A percentile compares a stretch with the other conserved stretches of the same genome.
phyloP scores from a whole-genome alignment of 2,113 vertebrate species.

The Spea bombifrons region DNA sequence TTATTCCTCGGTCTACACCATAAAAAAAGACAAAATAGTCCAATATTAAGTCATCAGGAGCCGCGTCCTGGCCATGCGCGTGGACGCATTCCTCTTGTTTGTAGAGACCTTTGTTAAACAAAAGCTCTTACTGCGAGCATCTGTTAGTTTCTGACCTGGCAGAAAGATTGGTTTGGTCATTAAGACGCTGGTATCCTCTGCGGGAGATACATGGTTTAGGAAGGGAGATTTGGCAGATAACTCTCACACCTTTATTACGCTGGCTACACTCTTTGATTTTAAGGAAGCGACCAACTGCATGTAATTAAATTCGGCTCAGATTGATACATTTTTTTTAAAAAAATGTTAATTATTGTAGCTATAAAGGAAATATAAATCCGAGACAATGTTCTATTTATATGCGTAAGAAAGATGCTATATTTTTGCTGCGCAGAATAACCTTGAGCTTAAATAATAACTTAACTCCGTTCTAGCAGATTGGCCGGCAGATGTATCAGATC shows the following conservation, averaged over 20 bases:
- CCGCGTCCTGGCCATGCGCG: background rate
- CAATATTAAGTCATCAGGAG: conserved; percentile 6
- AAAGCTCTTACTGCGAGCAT: conserved; percentile 16
- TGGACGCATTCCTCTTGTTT: background rate
- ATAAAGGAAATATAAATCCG: too few species aligned
- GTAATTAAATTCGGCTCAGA: too few species aligned
- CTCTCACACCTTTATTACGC: background rate
- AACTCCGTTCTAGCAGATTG: too few species aligned
- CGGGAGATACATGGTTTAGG: background rate
- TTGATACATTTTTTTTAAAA: too few species aligned
- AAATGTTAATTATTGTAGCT: too few species aligned
- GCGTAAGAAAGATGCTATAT: too few species aligned
- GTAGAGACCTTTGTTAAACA: background rate
- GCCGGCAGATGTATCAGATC: too few species aligned
- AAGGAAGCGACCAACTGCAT: background rate
- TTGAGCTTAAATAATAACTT: too few species aligned
- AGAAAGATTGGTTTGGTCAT: conserved; percentile 4
- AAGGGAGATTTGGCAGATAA: background rate
- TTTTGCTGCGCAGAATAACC: too few species aligned
- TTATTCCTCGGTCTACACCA: background rate
- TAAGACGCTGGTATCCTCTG: background rate
- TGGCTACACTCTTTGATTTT: background rate
- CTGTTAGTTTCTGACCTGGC: conserved; percentile 18
- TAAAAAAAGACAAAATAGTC: background rate
- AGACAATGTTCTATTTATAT: too few species aligned